Conservation (phyloP, 1,140 invertebrate genomes). For the Nylanderia fulva region DNA sequence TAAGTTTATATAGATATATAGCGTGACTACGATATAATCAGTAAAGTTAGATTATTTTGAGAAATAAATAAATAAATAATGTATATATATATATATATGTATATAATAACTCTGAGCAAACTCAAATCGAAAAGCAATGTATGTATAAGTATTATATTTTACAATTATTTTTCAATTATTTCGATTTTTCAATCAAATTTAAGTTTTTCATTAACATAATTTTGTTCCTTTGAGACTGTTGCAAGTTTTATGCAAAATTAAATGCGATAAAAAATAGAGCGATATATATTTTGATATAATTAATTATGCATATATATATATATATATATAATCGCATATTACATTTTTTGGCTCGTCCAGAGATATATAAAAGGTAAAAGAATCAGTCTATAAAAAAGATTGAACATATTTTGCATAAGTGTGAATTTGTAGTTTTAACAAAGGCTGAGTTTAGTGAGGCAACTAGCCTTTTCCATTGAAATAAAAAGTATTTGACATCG, state of each 20-base stretch:
- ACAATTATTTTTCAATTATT: not conserved
- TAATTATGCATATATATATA: too few species aligned
- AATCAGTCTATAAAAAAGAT: conserved; percentile 30
- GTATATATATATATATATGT: too few species aligned
- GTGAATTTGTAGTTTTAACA: conserved; percentile 58
- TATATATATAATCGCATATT: too few species aligned
- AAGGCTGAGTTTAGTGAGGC: conserved; percentile 50
- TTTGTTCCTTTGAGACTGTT: not conserved
- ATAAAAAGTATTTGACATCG: conserved; percentile 60
- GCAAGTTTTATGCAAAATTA: not conserved
- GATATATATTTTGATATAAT: too few species aligned
- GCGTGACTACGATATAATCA: not conserved
- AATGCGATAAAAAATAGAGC: not conserved
- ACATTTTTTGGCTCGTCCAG: not conserved
- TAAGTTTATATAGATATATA: not conserved
- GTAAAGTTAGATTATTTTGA: not conserved
- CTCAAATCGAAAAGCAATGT: not conserved
- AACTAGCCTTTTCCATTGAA: conserved; percentile 38
- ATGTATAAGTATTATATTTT: not conserved
- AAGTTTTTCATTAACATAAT: not conserved
- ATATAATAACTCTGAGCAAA: not conserved
- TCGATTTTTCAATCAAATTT: not conserved
- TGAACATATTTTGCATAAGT: conserved; percentile 38
- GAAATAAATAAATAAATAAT: not conserved
- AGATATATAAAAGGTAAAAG: not conserved